Conservation (phyloP, 2,888 invertebrate genomes). For the Tridacna crocea region DNA sequence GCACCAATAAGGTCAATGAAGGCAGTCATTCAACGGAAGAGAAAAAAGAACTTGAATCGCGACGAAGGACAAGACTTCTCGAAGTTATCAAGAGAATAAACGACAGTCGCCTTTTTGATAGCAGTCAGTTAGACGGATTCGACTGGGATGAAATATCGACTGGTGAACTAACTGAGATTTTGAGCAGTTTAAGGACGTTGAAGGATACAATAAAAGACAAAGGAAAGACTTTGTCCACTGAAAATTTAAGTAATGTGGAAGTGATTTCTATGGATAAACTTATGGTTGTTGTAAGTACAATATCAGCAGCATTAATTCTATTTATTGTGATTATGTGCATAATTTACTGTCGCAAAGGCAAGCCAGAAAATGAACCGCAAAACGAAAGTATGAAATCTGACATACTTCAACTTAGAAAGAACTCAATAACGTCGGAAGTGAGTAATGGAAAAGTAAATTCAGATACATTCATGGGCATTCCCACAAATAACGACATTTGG, state of each 20-base stretch:
- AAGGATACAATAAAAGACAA: neutral
- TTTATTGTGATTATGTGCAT: constrained; percentile 39
- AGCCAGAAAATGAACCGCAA: constrained; percentile 16
- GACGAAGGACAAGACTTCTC: neutral
- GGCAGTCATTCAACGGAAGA: too few species aligned
- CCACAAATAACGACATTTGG: constrained; percentile 58
- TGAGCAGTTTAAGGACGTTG: constrained; percentile 10
- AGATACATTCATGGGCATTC: constrained; percentile 54
- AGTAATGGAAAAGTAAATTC: constrained; percentile 21
- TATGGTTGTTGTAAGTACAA: constrained; percentile 33
- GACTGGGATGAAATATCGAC: neutral
- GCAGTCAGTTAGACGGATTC: constrained; percentile 3
- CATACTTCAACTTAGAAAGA: constrained; percentile 8
- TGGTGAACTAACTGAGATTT: neutral
- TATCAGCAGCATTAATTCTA: constrained; percentile 32
- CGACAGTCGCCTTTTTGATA: neutral
- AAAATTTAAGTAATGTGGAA: constrained; percentile 8
- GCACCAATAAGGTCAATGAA: neutral
- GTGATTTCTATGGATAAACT: constrained; percentile 36
- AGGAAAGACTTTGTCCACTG: neutral
- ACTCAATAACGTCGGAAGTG: constrained; percentile 1
- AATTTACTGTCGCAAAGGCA: constrained; percentile 29
- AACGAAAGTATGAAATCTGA: constrained; percentile 25
- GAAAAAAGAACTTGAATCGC: too few species aligned
- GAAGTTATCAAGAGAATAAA: constrained; percentile 3